A percentile compares a stretch with the other conserved stretches of the same genome.
phyloP scores from a whole-genome alignment of 2,888 invertebrate genomes.

The Clivina fossor region DNA sequence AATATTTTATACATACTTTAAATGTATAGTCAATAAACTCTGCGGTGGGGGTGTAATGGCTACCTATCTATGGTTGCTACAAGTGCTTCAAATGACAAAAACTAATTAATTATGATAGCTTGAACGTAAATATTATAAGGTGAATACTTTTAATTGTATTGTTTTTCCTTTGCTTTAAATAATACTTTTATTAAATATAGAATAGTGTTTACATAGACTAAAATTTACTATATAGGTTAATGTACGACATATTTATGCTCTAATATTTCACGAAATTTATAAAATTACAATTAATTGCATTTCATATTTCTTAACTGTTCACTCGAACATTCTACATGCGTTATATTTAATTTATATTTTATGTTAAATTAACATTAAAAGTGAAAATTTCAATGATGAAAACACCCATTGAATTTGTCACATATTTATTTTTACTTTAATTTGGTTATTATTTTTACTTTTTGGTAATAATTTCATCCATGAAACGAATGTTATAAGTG shows the following conservation, averaged over 20 bases:
- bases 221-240: constrained; percentile 30
- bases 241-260: constrained; percentile 32
- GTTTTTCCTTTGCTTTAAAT: too few relatives aligned
- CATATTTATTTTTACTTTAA: constrained; percentile 27
- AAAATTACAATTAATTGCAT: constrained; percentile 15
- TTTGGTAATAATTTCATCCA: neutral
- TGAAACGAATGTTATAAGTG: constrained; percentile 6
- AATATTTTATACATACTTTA: too few relatives aligned
- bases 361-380: neutral
- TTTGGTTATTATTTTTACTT: neutral
- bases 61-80: constrained; percentile 50
- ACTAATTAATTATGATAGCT: constrained; percentile 33
- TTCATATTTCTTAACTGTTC: constrained; percentile 9
- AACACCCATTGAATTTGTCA: constrained; percentile 27
- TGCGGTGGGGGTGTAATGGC: constrained; percentile 55
- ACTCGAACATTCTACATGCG: constrained; percentile 5
- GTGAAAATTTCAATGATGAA: constrained; percentile 19
- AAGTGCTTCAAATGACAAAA: constrained; percentile 48
- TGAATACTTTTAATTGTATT: constrained; percentile 38
- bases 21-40: constrained; percentile 35
- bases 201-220: constrained; percentile 21
- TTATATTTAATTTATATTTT: constrained; percentile 15
- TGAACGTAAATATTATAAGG: constrained; percentile 41
- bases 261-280: constrained; percentile 23
- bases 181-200: constrained; percentile 9